Evolutionary conservation across 1,140 invertebrate species (phyloP).

Genomic region (Drosophila pseudoananassae): DNA sequence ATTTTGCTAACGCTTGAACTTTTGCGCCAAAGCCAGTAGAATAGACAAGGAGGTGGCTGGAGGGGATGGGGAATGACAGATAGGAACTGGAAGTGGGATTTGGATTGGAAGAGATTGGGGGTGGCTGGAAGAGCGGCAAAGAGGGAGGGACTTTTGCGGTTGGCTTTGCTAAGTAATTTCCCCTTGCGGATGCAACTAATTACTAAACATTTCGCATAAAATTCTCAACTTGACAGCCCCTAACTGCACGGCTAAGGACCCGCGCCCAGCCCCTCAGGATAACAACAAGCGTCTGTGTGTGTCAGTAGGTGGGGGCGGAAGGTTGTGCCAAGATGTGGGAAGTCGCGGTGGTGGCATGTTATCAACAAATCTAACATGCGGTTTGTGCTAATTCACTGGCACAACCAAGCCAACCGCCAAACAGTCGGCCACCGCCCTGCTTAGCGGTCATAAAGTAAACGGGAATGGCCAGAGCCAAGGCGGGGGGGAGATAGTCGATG

Average conservation of each 20-base stretch:
- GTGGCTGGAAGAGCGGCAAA: neutral
- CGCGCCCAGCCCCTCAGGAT: constrained; percentile 32
- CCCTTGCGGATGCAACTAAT: constrained; percentile 81
- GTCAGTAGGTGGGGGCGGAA: constrained; percentile 1
- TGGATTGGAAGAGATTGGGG: neutral
- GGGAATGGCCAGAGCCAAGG: constrained; percentile 9
- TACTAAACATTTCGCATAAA: constrained; percentile 83
- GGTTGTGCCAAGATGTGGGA: constrained; percentile 11
- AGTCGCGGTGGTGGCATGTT: constrained; percentile 54
- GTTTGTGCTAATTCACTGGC: constrained; percentile 69
- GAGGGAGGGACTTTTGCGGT: constrained; percentile 38
- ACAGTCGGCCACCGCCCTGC: constrained; percentile 36
- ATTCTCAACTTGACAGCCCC: constrained; percentile 79
- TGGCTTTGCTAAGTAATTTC: constrained; percentile 76
- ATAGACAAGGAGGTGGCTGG: constrained; percentile 3
- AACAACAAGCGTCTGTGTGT: constrained; percentile 28
- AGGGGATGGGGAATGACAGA: constrained; percentile 17
- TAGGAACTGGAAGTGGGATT: constrained; percentile 10
- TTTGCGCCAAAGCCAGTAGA: constrained; percentile 37
- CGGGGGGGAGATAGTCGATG: neutral
- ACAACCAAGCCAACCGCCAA: constrained; percentile 45
- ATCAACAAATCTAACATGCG: constrained; percentile 79
- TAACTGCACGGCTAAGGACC: constrained; percentile 62
- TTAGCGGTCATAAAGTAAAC: constrained; percentile 63
- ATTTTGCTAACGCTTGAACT: constrained; percentile 62